These are phyloP conservation scores for Latrodectus elegans DNA, from an alignment of 2,888 invertebrate species.

Conservation along the genomic window DNA sequence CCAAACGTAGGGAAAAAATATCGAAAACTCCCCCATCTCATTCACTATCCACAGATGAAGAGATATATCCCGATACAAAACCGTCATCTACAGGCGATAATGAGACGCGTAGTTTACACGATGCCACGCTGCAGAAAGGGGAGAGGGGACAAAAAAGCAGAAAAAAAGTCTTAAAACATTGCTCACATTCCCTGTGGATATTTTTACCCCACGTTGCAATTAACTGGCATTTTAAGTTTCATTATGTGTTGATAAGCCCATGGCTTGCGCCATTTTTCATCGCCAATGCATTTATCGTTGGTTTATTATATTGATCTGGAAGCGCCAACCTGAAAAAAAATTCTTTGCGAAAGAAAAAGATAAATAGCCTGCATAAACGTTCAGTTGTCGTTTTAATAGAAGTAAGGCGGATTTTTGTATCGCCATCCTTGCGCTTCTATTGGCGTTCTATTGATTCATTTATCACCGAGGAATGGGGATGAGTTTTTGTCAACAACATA, in stretches of 20 bases:
- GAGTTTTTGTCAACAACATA: constrained; percentile 55
- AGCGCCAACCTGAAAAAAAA: constrained; percentile 16
- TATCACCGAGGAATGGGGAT: constrained; percentile 24
- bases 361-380: constrained; percentile 35
- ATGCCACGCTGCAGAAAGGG: constrained; percentile 3
- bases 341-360: constrained; percentile 20
- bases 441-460: constrained; percentile 20
- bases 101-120: constrained; percentile 44
- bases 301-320: constrained; percentile 39
- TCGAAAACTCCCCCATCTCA: constrained; percentile 15
- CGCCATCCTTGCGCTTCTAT: constrained; percentile 19
- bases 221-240: constrained; percentile 63
- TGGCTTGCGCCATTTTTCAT: constrained; percentile 37
- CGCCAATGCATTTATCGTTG: constrained; percentile 4
- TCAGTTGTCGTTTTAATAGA: constrained; percentile 23
- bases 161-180: background rate
- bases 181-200: constrained; percentile 26
- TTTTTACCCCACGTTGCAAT: constrained; percentile 41
- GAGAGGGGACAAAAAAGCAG: background rate
- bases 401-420: background rate
- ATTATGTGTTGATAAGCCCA: constrained; percentile 54
- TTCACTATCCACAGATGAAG: constrained; percentile 7
- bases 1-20: background rate
- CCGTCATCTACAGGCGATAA: constrained; percentile 38
- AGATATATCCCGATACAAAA: constrained; percentile 34